Evolutionary conservation across 2,113 vertebrate species (phyloP).

Genomic region (Syrmaticus mikado): DNA sequence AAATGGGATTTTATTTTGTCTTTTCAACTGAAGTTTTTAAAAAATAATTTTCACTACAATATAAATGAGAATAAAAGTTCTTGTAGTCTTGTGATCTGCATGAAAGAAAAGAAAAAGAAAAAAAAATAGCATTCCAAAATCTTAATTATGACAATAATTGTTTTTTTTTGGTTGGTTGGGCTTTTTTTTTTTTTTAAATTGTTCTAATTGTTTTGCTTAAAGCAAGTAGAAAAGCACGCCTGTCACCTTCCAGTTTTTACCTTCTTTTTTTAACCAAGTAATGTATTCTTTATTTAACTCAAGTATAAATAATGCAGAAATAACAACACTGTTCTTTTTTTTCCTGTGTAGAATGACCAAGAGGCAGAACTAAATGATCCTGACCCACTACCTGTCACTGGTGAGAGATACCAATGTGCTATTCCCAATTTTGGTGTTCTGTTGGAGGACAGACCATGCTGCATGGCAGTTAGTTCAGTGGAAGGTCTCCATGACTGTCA

Average conservation of each 20-base stretch:
- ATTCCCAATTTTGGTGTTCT: rapidly evolving
- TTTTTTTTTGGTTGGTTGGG: background rate
- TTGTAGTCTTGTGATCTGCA: background rate
- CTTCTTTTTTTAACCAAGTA: background rate
- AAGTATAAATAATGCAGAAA: background rate
- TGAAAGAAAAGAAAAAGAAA: background rate
- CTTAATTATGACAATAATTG: background rate
- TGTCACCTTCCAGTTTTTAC: rapidly evolving
- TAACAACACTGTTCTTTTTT: background rate
- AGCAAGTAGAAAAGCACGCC: background rate
- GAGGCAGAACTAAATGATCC: background rate
- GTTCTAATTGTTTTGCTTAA: background rate
- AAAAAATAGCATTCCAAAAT: background rate
- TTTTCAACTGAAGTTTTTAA: background rate
- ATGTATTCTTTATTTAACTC: background rate
- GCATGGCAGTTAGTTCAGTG: background rate
- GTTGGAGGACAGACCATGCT: too few species aligned
- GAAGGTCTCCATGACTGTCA: background rate
- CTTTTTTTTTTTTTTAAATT: background rate
- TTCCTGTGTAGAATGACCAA: background rate
- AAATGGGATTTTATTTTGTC: background rate
- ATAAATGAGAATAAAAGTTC: background rate
- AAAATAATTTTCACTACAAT: background rate
- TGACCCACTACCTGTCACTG: rapidly evolving
- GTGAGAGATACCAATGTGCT: background rate